Percentiles rank a stretch among this genome's conserved stretches.
Evolutionary conservation across 2,797 vertebrate species (phyloP).

Genomic region (Mormyrops boulengeri): DNA sequence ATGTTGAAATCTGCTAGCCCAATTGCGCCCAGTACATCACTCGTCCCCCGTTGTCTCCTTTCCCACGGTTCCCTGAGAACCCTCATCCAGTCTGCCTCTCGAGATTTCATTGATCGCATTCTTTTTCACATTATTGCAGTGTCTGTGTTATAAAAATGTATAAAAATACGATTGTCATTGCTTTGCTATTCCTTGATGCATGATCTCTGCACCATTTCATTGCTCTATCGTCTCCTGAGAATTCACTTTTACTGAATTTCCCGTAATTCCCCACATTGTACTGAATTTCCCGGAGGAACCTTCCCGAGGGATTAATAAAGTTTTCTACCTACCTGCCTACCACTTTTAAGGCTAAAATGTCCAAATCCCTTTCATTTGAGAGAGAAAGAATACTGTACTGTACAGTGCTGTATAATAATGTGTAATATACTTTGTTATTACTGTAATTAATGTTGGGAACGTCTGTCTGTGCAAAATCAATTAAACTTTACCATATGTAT

Average conservation of each 20-base stretch:
- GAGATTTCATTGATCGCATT: neutral
- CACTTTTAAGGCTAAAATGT: neutral
- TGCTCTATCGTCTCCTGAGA: neutral
- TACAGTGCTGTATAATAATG: neutral
- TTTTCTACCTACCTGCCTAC: no score
- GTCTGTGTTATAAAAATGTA: neutral
- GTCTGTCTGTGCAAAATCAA: neutral
- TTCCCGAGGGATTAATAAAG: no score
- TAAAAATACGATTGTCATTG: neutral
- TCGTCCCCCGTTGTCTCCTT: neutral
- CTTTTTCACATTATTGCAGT: neutral
- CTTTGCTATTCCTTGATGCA: neutral
- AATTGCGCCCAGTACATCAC: neutral
- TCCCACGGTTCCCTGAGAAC: neutral
- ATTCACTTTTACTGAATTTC: neutral
- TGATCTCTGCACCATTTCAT: neutral
- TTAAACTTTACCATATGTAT: neutral
- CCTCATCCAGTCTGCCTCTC: neutral
- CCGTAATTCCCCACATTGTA: no score
- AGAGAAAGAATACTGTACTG: neutral
- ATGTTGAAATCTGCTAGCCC: neutral
- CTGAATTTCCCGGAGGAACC: no score
- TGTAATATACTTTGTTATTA: neutral
- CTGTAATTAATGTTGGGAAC: neutral
- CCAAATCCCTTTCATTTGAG: neutral